Evolutionary conservation across 1,140 invertebrate species (phyloP), one percentile per base, ranked within the genome.

Genomic region (Geopemphigus sp.): DNA sequence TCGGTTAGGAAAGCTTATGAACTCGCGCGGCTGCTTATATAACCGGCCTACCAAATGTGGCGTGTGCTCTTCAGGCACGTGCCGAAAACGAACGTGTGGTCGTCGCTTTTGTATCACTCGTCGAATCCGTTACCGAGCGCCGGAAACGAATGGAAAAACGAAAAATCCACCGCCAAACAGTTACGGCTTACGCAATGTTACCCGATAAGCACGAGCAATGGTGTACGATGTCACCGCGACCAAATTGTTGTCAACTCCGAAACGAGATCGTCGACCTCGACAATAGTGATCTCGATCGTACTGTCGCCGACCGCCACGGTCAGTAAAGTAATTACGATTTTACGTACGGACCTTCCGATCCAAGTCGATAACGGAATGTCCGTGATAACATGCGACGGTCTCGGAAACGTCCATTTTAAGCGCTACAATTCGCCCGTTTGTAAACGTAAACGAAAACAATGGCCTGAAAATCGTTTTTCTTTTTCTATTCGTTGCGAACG

Each of bases 281-380:
- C 32, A 24, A 63, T 63, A 45, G 12, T 78, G 22, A n/a, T 59
- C 47, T 29, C 39, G 4, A 12, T 78, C 14, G 24, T 12, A 26
- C n/a, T 78, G 22, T 63, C 74, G 24, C 57, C 56, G 59, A 76
- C n/a, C 22, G 32, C 32, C 32, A n/a, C n/a, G n/a, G 22, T 47
- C 14, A 17, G 4, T 17, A 68, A 68, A 47, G 64, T 68, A 68
- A 47, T n/a, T n/a, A n/a, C n/a, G 17, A 10, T 68, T 39, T 39
- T 39, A 39, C 8, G 32, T 8, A 8, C 32, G 32, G n/a, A n/a
- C n/a, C n/a, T n/a, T n/a, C n/a, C n/a, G n/a, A n/a, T n/a, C n/a
- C n/a, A n/a, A n/a, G n/a, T n/a, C n/a, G n/a, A n/a, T n/a, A n/a
- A n/a, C n/a, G n/a, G n/a, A n/a, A n/a, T n/a, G n/a, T n/a, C n/a